phyloP scores from a whole-genome alignment of 2,888 invertebrate genomes.

The Dilophus febrilis region DNA sequence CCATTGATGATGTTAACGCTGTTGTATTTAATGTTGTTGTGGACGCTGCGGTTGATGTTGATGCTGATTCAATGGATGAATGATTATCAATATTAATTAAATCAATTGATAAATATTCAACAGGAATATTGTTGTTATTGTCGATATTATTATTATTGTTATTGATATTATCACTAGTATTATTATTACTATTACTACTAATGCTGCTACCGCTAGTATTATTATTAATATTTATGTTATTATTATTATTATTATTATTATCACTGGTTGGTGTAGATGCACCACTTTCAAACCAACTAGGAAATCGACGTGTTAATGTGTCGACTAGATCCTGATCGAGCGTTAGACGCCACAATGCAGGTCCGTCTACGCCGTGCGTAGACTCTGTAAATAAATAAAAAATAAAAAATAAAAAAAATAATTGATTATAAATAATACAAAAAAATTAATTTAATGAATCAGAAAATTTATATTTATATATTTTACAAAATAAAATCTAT shows the following conservation, averaged over 20 bases:
- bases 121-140: not conserved
- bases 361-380: conserved; percentile 54
- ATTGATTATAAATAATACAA: not conserved
- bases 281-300: conserved; percentile 73
- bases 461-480: no score
- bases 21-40: conserved; percentile 1
- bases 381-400: conserved; percentile 43
- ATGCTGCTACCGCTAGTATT: no score
- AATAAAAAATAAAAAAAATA: conserved; percentile 2
- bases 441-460: not conserved
- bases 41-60: conserved; percentile 14
- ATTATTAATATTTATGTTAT: no score
- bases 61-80: conserved; percentile 10
- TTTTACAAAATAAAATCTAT: no score
- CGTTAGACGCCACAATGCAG: conserved; percentile 79
- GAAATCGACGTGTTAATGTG: conserved; percentile 81
- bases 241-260: not conserved
- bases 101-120: no score
- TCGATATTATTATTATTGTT: not conserved
- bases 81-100: no score
- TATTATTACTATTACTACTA: no score
- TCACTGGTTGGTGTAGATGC: conserved; percentile 19
- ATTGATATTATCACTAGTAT: not conserved
- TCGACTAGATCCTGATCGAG: conserved; percentile 84
- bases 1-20: conserved; percentile 7